Percentiles rank a stretch among this genome's conserved stretches.
Evolutionary conservation across 2,113 vertebrate genomes (phyloP).

Genomic region (Herpailurus yagouaroundi): DNA sequence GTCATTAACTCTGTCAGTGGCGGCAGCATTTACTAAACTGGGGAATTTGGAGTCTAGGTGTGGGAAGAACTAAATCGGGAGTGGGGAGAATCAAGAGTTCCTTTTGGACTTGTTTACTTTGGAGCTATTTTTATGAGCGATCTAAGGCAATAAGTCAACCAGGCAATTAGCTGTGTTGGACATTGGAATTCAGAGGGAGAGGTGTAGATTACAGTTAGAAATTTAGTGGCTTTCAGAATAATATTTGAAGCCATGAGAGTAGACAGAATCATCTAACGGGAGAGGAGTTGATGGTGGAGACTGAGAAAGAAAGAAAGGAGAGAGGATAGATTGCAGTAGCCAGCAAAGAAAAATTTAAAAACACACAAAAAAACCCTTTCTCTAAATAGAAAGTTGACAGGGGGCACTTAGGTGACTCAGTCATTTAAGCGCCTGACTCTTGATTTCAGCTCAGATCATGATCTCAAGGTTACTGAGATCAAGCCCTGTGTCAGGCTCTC

Average conservation of each 20-base stretch:
- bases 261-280: not conserved
- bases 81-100: not conserved
- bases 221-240: not conserved
- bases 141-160: not conserved
- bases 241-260: not conserved
- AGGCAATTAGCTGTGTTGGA: not conserved
- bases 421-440: too few species aligned
- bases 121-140: not conserved
- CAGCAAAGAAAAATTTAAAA: not conserved
- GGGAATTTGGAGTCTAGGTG: not conserved
- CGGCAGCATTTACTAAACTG: not conserved
- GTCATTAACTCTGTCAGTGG: not conserved
- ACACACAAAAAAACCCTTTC: not conserved
- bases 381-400: not conserved
- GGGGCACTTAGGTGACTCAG: too few species aligned
- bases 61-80: not conserved
- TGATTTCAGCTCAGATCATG: too few species aligned
- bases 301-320: not conserved
- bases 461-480: too few species aligned
- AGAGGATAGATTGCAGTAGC: not conserved
- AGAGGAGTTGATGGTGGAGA: not conserved
- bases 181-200: not conserved
- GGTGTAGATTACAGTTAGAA: not conserved
- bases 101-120: not conserved
- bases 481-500: too few species aligned